These are phyloP conservation scores for Irena cyanogastra DNA, from an alignment of 2,113 vertebrate genomes.

Conservation along the genomic window DNA sequence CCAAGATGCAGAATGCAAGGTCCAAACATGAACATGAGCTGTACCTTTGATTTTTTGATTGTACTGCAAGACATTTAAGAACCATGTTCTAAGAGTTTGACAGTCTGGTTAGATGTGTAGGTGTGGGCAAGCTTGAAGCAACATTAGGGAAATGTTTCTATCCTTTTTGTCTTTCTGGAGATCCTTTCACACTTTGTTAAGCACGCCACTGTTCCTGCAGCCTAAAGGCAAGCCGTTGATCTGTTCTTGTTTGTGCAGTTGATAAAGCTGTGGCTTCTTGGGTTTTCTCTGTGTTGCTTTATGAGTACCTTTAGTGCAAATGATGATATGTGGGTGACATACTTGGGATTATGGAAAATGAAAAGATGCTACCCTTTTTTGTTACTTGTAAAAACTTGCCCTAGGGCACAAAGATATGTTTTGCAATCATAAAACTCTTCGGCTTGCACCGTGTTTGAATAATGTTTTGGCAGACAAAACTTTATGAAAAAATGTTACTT, in stretches of 20 bases:
- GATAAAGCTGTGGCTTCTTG: neutral
- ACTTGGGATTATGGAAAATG: neutral
- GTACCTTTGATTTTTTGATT: neutral
- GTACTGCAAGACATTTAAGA: neutral
- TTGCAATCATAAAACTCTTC: neutral
- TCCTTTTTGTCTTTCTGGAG: neutral
- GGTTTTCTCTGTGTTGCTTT: neutral
- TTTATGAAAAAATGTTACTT: neutral
- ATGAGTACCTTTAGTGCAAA: neutral
- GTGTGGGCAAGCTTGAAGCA: neutral
- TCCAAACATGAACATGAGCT: neutral
- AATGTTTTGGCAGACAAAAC: neutral
- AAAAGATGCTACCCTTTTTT: neutral
- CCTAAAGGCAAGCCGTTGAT: neutral
- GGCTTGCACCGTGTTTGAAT: neutral
- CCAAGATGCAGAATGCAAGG: neutral
- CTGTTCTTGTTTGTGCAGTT: neutral
- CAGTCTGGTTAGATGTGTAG: neutral
- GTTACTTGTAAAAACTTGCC: neutral
- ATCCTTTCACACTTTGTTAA: neutral
- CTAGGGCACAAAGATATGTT: neutral
- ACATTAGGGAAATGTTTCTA: neutral
- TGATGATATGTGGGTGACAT: neutral
- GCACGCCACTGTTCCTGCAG: neutral
- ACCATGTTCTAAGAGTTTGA: neutral